Base-by-base conservation (phyloP, 1,140 invertebrate species). In the Steinernema feltiae region DNA sequence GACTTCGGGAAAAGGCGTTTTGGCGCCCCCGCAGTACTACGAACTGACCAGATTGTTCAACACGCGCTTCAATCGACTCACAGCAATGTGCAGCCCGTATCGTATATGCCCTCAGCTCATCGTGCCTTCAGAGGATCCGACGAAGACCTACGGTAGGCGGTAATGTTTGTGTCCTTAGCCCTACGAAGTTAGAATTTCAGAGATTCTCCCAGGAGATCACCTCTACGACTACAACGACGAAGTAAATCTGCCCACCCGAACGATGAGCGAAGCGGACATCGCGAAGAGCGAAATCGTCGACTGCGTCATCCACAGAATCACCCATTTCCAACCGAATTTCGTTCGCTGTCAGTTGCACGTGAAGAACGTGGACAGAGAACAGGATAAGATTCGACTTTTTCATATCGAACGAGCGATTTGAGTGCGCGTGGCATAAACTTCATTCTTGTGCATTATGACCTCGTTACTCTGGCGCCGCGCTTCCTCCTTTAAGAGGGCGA, bases 1-100 rank as follows among this genome's bases (percentile, higher is more conserved):
- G 7, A 12, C 7, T 3, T n/a, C 15, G 24, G 53, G 53, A 15
- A 63, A 27, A 15, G 73, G 35, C 30, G 69, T 48, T 15, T 32
- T 78, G 0, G 41, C 77, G 24, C 77, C 77, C 31, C 77, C 77
- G 30, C 77, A 78, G 70, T 48, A 70, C 0, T 78, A 76, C 63
- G 72, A 78, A 48, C 41, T 78, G 1, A 78, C 48, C 3, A n/a
- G 72, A 7, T 70, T 78, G 24, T 77, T 74, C n/a, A 74, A 78
- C 24, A 71, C 75, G 1, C n/a, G 24, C 27, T 48, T 18, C n/a
- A 71, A 72, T 1, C 15, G 41, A 7, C 48, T 1, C 24, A 3
- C 69, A 24, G 31, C 30, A 53, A 76, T 0, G 29, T 75, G 24
- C 29, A 30, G 0, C 21, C 70, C 69, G 3, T 17, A 76, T 63